These are phyloP conservation scores for Paguma larvata DNA, from an alignment of 2,797 vertebrate species.

Conservation along the genomic window DNA sequence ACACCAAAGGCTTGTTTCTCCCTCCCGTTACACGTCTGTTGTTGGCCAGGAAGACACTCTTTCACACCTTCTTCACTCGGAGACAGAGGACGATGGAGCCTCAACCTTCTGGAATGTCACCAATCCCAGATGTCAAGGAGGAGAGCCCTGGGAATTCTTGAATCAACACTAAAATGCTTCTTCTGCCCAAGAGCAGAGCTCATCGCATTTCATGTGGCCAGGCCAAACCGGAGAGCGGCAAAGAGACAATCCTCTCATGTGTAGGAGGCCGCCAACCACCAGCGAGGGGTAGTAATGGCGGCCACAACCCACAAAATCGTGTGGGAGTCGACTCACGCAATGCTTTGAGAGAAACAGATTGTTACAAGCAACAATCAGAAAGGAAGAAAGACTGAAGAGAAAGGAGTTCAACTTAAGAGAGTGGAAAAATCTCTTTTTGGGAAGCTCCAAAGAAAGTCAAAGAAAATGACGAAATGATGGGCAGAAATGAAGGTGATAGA, in stretches of 20 bases:
- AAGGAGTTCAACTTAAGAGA: not conserved
- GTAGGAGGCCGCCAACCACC: not conserved
- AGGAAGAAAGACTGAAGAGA: not conserved
- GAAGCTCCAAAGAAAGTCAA: not conserved
- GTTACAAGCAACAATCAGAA: not conserved
- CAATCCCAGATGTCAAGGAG: not conserved
- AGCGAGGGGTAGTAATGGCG: not conserved
- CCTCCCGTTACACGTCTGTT: not conserved
- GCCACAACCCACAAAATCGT: not conserved
- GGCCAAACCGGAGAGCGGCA: not conserved
- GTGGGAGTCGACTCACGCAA: not conserved
- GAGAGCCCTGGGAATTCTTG: not conserved
- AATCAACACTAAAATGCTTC: not conserved
- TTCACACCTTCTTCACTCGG: not conserved
- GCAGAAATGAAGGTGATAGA: not conserved
- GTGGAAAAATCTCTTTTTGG: not conserved
- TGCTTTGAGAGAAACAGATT: not conserved
- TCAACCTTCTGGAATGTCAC: not conserved
- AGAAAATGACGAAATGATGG: not conserved
- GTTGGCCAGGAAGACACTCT: not conserved
- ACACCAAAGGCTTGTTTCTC: not conserved
- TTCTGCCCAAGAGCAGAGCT: not conserved
- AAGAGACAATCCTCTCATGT: not conserved
- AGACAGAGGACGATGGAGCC: not conserved
- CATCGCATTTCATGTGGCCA: not conserved